These are phyloP conservation scores for Dromococcyx pavoninus DNA, from an alignment of 2,797 vertebrate species.

Conservation along the genomic window DNA sequence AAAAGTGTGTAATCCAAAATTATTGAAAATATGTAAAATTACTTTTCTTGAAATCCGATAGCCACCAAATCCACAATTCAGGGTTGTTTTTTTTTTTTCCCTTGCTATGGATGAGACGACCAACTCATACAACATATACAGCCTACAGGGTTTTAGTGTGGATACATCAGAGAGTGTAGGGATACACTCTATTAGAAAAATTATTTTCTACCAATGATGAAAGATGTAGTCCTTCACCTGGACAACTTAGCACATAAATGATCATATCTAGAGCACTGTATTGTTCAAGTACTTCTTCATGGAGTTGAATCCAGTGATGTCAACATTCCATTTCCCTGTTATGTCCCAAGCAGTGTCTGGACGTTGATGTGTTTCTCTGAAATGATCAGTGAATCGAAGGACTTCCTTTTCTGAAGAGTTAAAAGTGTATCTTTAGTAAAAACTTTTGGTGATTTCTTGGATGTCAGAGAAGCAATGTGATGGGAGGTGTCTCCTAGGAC, in stretches of 20 bases:
- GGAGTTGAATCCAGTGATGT: too few species aligned
- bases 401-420: too few species aligned
- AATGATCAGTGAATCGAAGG: too few species aligned
- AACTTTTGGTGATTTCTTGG: too few species aligned
- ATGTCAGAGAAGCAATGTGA: too few species aligned
- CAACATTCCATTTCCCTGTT: too few species aligned
- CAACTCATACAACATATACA: not conserved
- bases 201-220: not conserved
- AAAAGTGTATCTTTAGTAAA: too few species aligned
- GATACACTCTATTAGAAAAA: not conserved
- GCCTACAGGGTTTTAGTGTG: not conserved
- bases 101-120: not conserved
- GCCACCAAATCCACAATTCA: not conserved
- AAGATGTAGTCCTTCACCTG: not conserved
- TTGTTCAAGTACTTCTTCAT: too few species aligned
- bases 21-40: not conserved
- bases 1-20: not conserved
- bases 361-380: too few species aligned
- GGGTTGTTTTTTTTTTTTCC: fast-evolving
- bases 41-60: not conserved
- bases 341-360: too few species aligned
- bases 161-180: not conserved
- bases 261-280: too few species aligned
- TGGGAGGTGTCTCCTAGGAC: too few species aligned
- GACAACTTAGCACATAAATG: not conserved